Conservation (phyloP, 2,113 vertebrate genomes). For the Grus americana region DNA sequence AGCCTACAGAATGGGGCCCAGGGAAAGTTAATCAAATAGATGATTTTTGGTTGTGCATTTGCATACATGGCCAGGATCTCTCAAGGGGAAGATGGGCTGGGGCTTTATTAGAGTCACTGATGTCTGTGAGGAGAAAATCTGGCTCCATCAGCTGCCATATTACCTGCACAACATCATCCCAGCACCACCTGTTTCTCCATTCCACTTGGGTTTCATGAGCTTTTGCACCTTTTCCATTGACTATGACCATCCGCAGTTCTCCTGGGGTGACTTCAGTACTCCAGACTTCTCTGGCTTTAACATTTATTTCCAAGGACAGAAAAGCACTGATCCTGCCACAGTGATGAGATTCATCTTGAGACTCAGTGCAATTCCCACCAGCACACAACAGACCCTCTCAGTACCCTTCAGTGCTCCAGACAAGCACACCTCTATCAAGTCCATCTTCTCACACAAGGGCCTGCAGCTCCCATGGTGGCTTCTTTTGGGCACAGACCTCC, state of each 20-base stretch:
- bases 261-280: not conserved
- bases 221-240: not conserved
- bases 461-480: not conserved
- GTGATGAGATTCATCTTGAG: not conserved
- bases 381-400: not conserved
- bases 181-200: not conserved
- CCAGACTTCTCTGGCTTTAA: not conserved
- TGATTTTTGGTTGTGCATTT: not conserved
- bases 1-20: not conserved
- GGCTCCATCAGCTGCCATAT: not conserved
- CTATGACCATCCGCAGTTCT: not conserved
- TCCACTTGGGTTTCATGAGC: not conserved
- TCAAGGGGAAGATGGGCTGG: not conserved
- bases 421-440: not conserved
- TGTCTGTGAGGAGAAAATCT: not conserved
- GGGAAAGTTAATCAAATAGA: not conserved
- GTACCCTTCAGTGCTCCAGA: not conserved
- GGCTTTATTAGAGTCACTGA: not conserved
- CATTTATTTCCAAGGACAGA: not conserved
- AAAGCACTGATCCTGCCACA: not conserved
- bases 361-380: not conserved
- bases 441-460: not conserved
- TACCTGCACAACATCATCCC: accelerated
- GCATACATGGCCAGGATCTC: not conserved
- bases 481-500: accelerated